Evolutionary conservation across 2,797 vertebrate species (phyloP), one percentile per base, ranked within the genome.

Genomic region (Gallirallus australis): DNA sequence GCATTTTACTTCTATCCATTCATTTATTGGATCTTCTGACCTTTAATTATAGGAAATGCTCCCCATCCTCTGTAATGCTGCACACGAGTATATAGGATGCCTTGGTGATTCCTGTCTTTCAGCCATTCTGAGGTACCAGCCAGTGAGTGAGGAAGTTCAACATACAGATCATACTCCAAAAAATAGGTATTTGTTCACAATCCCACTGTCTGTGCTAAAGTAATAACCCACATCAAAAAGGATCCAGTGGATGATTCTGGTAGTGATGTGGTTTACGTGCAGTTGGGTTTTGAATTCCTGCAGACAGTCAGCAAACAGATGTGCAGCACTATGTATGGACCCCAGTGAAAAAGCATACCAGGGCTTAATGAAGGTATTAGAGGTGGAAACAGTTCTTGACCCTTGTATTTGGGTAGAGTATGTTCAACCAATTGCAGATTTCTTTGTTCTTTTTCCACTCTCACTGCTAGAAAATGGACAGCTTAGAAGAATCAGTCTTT

Each of bases 291-390:
- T 68, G 15, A 14, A 30, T 53, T 66, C n/a, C 54, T 83, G 31
- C 33, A 73, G 56, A 27, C 15, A 39, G 19, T 27, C 12, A 61
- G n/a, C 31, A 79, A 47, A 2, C 13, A 79, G 65, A 40, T 6
- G 4, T 37, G 8, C 15, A 53, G 31, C 33, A 52, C 9, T 24
- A 28, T 0, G 2, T 4, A 24, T 2, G 20, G 45, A 68, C 15
- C 25, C 7, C 12, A 50, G 5, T 15, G 15, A 12, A 73, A 81
- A 86, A 68, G 14, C 37, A 40, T 7, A 27, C 3, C 6, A 64
- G 14, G 13, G 3, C 2, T 61, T 57, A 30, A 60, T 6, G 10
- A 47, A 81, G 9, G 11, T 57, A 17, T 11, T 2, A 1, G 42
- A 57, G 16, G 16, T 28, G 7, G 21, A 83, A 83, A 47, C 7